Evolutionary conservation across 2,113 vertebrate species (phyloP).

Genomic region (Dicrurus megarhynchus): DNA sequence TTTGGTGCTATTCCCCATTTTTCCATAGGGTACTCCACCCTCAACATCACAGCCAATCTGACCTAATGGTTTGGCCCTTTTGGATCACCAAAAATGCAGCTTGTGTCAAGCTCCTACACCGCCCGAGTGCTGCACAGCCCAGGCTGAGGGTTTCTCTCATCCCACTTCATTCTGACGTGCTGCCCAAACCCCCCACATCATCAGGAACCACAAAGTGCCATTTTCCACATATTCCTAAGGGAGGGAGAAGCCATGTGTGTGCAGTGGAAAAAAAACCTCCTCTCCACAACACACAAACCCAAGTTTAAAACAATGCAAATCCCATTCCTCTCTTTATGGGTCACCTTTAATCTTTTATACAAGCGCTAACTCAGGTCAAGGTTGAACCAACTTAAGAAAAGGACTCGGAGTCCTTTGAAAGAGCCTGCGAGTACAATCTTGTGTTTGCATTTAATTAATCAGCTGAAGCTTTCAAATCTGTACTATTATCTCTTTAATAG

Average conservation of each 20-base stretch:
- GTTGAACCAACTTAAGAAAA: slow-evolving; percentile 2
- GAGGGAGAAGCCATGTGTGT: fast-evolving
- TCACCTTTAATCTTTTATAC: neutral
- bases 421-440: neutral
- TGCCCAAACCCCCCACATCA: neutral
- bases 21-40: fast-evolving
- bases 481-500: slow-evolving; percentile 49
- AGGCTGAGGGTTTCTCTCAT: neutral
- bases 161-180: neutral
- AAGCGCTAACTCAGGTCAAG: neutral
- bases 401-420: slow-evolving; percentile 2
- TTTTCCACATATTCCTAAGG: neutral
- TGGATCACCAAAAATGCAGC: fast-evolving
- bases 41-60: fast-evolving
- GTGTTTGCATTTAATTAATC: slow-evolving; percentile 63
- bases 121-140: fast-evolving
- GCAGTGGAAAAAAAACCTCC: neutral
- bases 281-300: neutral
- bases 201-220: neutral
- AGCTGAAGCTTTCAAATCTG: slow-evolving; percentile 40
- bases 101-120: neutral
- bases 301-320: neutral
- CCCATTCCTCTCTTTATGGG: neutral
- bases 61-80: neutral
- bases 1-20: neutral